Conservation (phyloP, 2,113 vertebrate species). For the Pao palembangensis region DNA sequence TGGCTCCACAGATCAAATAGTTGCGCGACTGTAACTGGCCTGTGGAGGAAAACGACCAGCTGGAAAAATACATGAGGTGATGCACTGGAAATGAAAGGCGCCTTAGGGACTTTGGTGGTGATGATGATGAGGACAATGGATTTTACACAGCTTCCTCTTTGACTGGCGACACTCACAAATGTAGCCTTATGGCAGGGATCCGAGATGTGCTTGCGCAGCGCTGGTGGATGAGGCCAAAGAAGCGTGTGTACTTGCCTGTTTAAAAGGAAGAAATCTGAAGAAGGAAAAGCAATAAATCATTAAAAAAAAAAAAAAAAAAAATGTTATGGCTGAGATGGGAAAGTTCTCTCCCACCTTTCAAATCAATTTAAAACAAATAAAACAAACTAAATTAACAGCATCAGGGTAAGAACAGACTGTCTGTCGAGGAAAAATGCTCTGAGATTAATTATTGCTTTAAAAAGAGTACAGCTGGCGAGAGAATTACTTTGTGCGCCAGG, state of each 20-base stretch:
- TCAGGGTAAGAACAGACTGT: too few species aligned
- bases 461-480: too few species aligned
- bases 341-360: too few species aligned
- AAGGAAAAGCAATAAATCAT: conserved; percentile 4
- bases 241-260: conserved; percentile 1
- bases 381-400: too few species aligned
- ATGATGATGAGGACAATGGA: conserved; percentile 40
- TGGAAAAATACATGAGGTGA: conserved; percentile 51
- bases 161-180: conserved; percentile 1
- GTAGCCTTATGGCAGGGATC: conserved; percentile 10
- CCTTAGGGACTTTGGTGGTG: conserved; percentile 30
- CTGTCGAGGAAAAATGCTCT: too few species aligned
- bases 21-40: conserved; percentile 29
- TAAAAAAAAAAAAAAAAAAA: not conserved
- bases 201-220: conserved; percentile 21
- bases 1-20: conserved; percentile 48
- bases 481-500: too few species aligned
- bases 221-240: conserved; percentile 15
- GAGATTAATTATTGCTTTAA: too few species aligned
- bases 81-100: conserved; percentile 21
- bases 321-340: too few species aligned
- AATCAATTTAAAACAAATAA: too few species aligned
- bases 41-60: conserved; percentile 32
- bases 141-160: conserved; percentile 30
- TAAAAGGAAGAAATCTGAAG: not conserved